Evolutionary conservation across 2,113 vertebrate species (phyloP).

Genomic region (Gymnobelideus leadbeateri): DNA sequence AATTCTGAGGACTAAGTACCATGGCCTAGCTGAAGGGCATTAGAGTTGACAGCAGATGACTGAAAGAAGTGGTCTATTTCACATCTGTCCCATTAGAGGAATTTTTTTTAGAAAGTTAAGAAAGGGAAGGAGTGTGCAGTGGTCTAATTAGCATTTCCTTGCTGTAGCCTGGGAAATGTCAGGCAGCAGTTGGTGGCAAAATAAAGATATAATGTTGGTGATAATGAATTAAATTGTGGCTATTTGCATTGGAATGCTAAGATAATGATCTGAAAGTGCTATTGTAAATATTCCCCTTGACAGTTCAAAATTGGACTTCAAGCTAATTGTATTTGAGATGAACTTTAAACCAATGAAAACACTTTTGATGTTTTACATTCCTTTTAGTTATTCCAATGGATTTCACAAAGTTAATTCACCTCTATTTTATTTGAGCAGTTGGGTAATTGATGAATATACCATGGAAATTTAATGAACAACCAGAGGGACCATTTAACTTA

Average conservation of each 20-base stretch:
- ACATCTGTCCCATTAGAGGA: constrained; percentile 61
- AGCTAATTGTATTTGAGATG: constrained; percentile 87
- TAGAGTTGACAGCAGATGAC: constrained; percentile 66
- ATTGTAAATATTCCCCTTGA: constrained; percentile 89
- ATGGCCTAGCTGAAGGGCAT: constrained; percentile 24
- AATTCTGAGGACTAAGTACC: constrained; percentile 49
- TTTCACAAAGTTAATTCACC: constrained; percentile 87
- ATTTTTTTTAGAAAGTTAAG: constrained; percentile 74
- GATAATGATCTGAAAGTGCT: constrained; percentile 89
- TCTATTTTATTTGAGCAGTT: constrained; percentile 88
- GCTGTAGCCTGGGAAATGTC: constrained; percentile 87
- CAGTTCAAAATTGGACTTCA: constrained; percentile 88
- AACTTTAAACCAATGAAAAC: constrained; percentile 87
- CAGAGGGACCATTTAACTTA: constrained; percentile 84
- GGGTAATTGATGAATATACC: constrained; percentile 87
- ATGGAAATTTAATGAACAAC: constrained; percentile 87
- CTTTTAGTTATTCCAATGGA: constrained; percentile 84
- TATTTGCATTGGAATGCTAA: constrained; percentile 89
- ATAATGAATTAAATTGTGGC: constrained; percentile 90
- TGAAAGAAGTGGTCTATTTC: constrained; percentile 70
- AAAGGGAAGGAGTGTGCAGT: constrained; percentile 86
- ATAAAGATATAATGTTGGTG: constrained; percentile 88
- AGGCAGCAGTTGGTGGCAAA: constrained; percentile 89
- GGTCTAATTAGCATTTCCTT: constrained; percentile 89
- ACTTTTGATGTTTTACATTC: constrained; percentile 82